Evolutionary conservation across 1,140 invertebrate species (phyloP).

Genomic region (Tetramorium simillimum): DNA sequence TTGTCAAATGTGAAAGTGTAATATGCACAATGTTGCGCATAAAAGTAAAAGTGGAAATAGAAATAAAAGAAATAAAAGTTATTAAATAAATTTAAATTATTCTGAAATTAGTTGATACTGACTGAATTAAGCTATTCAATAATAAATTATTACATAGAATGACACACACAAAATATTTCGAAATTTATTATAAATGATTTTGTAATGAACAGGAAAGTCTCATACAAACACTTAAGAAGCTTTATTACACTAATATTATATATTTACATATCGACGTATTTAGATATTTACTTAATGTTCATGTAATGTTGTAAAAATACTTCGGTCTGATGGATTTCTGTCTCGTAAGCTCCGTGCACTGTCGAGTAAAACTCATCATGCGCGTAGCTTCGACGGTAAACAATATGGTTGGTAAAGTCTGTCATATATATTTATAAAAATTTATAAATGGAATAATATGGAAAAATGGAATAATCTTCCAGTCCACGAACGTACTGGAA

Average conservation of each 20-base stretch:
- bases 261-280: conserved; percentile 8
- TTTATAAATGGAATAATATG: background rate
- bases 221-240: background rate
- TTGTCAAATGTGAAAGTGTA: background rate
- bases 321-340: conserved; percentile 86
- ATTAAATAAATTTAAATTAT: conserved; percentile 3
- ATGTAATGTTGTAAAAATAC: conserved; percentile 78
- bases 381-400: conserved; percentile 92
- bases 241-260: conserved; percentile 5
- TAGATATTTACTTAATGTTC: background rate
- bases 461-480: no score
- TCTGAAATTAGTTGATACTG: background rate
- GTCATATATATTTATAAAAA: conserved; percentile 69
- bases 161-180: background rate
- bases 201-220: background rate
- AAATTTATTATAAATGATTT: background rate
- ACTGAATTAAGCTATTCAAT: background rate
- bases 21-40: background rate
- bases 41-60: background rate
- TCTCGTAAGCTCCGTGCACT: conserved; percentile 89
- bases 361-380: conserved; percentile 90
- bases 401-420: conserved; percentile 86
- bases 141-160: background rate
- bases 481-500: no score
- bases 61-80: conserved; percentile 1